Evolutionary conservation across 2,797 vertebrate species (phyloP).

Genomic region (Loriculus beryllinus): DNA sequence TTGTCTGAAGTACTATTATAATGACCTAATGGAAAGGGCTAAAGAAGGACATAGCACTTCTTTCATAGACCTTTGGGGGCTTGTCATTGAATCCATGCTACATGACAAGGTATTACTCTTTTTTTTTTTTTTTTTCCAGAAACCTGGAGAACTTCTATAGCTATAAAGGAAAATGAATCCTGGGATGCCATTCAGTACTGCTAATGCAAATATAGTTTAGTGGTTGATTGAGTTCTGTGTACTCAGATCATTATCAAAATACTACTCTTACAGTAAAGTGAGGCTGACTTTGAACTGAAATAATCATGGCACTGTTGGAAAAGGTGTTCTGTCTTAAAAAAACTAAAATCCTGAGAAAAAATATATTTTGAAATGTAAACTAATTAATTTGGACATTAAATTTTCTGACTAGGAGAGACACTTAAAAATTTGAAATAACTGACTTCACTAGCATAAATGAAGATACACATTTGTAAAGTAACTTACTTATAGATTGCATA

Average conservation of each 20-base stretch:
- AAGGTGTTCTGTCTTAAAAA: neutral
- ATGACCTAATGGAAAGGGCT: slow-evolving; percentile 62
- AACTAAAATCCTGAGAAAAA: neutral
- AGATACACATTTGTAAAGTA: neutral
- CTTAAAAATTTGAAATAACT: neutral
- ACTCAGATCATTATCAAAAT: neutral
- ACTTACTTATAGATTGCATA: neutral
- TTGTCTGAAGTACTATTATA: slow-evolving; percentile 68
- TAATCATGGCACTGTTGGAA: neutral
- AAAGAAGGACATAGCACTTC: slow-evolving; percentile 67
- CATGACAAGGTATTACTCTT: slow-evolving; percentile 70
- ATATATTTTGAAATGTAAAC: neutral
- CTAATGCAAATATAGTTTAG: neutral
- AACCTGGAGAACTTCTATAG: neutral
- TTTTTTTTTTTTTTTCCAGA: neutral
- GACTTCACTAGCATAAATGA: neutral
- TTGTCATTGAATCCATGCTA: slow-evolving; percentile 77
- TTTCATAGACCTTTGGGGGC: slow-evolving; percentile 80
- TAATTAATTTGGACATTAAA: neutral
- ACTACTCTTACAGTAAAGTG: neutral
- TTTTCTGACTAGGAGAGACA: neutral
- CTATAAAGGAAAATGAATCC: neutral
- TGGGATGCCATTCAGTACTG: neutral
- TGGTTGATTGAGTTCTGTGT: neutral
- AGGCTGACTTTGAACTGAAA: neutral